A percentile compares a stretch with the other conserved stretches of the same genome.
Evolutionary conservation across 2,888 invertebrate species (phyloP).

Genomic region (Andrena flavipes): DNA sequence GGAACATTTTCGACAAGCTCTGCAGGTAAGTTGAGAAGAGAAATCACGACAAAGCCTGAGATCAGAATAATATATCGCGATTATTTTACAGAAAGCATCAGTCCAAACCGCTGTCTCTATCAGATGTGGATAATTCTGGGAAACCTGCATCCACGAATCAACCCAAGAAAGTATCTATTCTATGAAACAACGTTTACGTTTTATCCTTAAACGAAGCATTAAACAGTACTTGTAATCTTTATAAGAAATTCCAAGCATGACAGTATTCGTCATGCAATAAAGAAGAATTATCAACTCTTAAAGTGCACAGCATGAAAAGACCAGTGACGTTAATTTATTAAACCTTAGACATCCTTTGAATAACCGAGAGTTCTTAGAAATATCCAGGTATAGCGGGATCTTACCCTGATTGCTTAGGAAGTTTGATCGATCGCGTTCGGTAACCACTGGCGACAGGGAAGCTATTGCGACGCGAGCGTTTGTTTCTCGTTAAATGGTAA

Average conservation of each 20-base stretch:
- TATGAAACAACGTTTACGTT: neutral
- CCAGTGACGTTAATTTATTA: slow-evolving; percentile 1
- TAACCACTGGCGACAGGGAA: slow-evolving; percentile 52
- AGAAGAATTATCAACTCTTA: neutral
- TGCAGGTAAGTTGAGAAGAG: slow-evolving; percentile 26
- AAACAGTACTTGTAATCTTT: neutral
- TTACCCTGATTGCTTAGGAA: neutral
- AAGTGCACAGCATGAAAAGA: neutral
- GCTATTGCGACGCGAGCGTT: slow-evolving; percentile 34
- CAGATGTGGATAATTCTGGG: neutral
- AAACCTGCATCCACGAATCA: slow-evolving; percentile 1
- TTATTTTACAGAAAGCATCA: slow-evolving; percentile 21
- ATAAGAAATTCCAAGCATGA: neutral
- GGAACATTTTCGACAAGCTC: slow-evolving; percentile 35
- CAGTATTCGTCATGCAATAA: neutral
- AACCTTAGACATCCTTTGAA: neutral
- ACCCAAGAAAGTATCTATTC: slow-evolving; percentile 21
- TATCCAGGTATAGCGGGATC: neutral
- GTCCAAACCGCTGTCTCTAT: neutral
- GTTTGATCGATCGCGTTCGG: slow-evolving; percentile 65
- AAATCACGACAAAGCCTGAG: too few relatives aligned
- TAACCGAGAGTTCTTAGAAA: neutral
- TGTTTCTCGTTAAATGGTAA: slow-evolving; percentile 50
- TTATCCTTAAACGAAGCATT: neutral
- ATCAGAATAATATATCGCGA: neutral